Conservation (phyloP, 2,113 vertebrate genomes). For the Oophaga pumilio region DNA sequence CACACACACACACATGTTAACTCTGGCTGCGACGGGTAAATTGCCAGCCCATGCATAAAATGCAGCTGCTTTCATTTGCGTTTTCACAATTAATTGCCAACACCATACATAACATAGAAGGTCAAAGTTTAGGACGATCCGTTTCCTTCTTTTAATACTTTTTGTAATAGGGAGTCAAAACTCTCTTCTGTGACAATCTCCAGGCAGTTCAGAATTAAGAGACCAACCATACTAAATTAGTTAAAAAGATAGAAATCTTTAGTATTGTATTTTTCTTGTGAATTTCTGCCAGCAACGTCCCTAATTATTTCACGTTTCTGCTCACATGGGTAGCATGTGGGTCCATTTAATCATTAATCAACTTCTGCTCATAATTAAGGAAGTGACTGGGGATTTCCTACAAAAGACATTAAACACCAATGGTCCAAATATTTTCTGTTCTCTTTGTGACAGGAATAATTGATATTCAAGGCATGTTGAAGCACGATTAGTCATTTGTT, state of each 20-base stretch:
- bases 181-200: background rate
- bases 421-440: constrained; percentile 27
- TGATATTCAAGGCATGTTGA: constrained; percentile 36
- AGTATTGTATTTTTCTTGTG: background rate
- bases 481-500: constrained; percentile 42
- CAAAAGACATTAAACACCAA: background rate
- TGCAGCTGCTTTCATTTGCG: background rate
- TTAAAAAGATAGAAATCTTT: background rate
- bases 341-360: constrained; percentile 14
- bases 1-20: background rate
- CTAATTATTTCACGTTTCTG: background rate
- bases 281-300: background rate
- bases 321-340: background rate
- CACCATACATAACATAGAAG: background rate
- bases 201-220: background rate
- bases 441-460: constrained; percentile 10
- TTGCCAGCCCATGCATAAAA: background rate
- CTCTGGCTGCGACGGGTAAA: background rate
- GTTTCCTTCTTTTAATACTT: background rate
- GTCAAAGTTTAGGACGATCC: background rate
- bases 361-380: constrained; percentile 16
- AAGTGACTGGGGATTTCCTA: constrained; percentile 5
- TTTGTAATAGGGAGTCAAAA: background rate
- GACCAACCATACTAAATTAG: background rate
- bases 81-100: background rate